Conservation (phyloP, 2,888 invertebrate genomes). For the Argynnis bischoffii region DNA sequence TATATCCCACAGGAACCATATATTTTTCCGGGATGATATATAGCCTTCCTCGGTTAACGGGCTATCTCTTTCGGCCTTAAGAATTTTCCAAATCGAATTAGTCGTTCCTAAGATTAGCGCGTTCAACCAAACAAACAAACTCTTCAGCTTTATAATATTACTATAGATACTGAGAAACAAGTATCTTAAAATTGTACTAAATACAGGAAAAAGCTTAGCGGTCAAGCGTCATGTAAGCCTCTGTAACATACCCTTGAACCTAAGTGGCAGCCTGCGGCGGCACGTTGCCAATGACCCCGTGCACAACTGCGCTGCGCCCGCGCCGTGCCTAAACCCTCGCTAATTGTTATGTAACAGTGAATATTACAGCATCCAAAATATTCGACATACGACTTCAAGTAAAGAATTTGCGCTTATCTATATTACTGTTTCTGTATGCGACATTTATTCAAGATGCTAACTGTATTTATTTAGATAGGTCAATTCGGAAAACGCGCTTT, state of each 20-base stretch:
- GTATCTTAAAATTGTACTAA: background rate
- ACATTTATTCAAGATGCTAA: slow-evolving; percentile 34
- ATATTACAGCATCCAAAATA: slow-evolving; percentile 60
- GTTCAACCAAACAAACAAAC: no score
- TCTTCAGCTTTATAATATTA: no score
- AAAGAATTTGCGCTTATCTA: slow-evolving; percentile 29
- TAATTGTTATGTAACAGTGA: slow-evolving; percentile 79
- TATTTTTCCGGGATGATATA: no score
- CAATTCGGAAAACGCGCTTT: slow-evolving; percentile 26
- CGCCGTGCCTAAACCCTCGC: slow-evolving; percentile 49
- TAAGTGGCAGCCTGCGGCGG: slow-evolving; percentile 81
- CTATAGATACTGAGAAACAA: no score
- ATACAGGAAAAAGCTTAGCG: slow-evolving; percentile 11
- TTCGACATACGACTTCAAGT: slow-evolving; percentile 50
- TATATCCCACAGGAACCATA: no score
- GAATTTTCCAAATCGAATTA: no score
- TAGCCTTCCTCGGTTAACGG: no score
- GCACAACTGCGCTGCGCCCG: slow-evolving; percentile 73
- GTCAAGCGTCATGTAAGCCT: slow-evolving; percentile 60
- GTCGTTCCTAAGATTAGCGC: no score
- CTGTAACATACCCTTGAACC: slow-evolving; percentile 79
- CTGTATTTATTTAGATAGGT: slow-evolving; percentile 33
- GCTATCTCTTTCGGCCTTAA: no score
- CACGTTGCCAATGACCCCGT: slow-evolving; percentile 84
- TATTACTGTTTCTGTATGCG: slow-evolving; percentile 23